Evolutionary conservation across 2,113 vertebrate species (phyloP), one percentile per base, ranked within the genome.

Genomic region (Butastur rufipennis): DNA sequence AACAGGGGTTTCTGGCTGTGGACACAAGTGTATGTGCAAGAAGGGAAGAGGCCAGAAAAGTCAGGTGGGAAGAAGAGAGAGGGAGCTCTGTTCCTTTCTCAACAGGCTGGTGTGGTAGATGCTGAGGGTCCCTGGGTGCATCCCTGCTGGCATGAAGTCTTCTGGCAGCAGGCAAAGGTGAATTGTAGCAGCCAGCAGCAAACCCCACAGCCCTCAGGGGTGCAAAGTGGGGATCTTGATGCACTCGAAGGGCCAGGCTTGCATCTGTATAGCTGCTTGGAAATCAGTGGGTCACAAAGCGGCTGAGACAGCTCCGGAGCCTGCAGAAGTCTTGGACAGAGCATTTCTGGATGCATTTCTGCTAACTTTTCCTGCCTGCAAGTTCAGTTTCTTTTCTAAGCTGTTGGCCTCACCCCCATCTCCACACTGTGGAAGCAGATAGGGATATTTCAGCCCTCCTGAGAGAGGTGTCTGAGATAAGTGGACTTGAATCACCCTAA

Each of bases 391-490:
- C 78, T 91, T 32, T 56, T 40, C 66, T 4, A 5, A 85, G 81
- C 25, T 66, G 48, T 72, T 96, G 93, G 92, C 74, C 70, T 93
- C 31, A 9, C 62, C 95, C 70, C 84, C 67, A 96, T 95, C 95
- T 96, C 78, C 74, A 73, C 84, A 21, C 87, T n/a, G 16, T 61
- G 74, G 36, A 90, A 70, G 67, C 23, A 96, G 93, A 96, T 93
- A 95, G 84, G 87, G 81, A 75, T 27, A 88, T 95, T 73, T 96
- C 90, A 91, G 75, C 58, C 62, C 92, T 91, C 70, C 81, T 82
- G 81, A 94, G 95, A 58, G 95, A 88, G 84, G 87, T 93, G 93
- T 79, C 78, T 65, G 95, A 96, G 95, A 94, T 95, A 96, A 97
- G 74, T 88, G 92, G 92, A 43, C 87, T 61, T 88, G 66, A 93